These are phyloP conservation scores for Dissostichus mawsoni DNA, from an alignment of 2,113 vertebrate species.

Conservation along the genomic window DNA sequence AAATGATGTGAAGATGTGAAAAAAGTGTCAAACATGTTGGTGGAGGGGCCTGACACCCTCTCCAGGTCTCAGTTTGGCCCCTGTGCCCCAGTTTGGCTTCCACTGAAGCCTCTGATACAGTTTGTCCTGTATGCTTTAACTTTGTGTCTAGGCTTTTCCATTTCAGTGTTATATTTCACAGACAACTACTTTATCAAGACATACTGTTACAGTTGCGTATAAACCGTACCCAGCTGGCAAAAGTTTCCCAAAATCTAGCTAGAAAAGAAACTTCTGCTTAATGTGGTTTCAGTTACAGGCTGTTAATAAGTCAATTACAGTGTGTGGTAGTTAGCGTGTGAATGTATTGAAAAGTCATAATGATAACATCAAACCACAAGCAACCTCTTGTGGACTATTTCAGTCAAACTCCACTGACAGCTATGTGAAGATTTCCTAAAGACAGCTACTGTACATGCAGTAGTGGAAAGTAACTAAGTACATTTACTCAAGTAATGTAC, in stretches of 20 bases:
- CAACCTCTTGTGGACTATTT: neutral
- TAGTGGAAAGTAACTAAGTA: too few relatives aligned
- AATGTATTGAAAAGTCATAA: neutral
- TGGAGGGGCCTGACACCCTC: neutral
- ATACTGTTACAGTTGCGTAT: neutral
- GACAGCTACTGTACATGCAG: too few relatives aligned
- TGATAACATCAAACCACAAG: neutral
- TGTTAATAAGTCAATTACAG: neutral
- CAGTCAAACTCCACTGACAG: constrained; percentile 1
- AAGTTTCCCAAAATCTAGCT: neutral
- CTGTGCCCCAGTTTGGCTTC: neutral
- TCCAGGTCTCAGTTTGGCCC: neutral
- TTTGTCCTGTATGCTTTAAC: neutral
- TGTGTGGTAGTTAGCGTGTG: constrained; percentile 13
- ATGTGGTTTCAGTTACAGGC: neutral
- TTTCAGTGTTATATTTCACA: neutral
- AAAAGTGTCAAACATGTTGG: neutral
- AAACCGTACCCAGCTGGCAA: neutral
- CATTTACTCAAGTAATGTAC: too few relatives aligned
- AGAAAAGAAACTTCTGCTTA: neutral
- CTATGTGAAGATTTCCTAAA: neutral
- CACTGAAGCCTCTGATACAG: neutral
- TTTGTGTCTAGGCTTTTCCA: neutral
- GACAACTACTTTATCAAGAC: too few relatives aligned
- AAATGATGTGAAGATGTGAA: too few relatives aligned